Base-by-base conservation (phyloP, 92 coral and sea anemone species). In the Zoanthus sansibaricus region DNA sequence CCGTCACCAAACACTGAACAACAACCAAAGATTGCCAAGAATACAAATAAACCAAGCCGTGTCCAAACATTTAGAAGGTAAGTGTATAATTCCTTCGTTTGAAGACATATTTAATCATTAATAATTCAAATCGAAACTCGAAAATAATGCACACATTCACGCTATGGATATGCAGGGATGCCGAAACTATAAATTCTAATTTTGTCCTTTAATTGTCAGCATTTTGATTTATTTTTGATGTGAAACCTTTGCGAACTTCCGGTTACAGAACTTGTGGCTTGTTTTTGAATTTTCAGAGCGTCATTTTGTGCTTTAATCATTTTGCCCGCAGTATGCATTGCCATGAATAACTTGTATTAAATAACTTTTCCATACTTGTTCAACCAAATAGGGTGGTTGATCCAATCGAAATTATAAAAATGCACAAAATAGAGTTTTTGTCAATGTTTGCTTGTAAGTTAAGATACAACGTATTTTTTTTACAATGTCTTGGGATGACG, bases 31-130 rank as follows among this genome's bases (percentile, higher is more conserved):
- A 64, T 21, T 5, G 73, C 32, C 25, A 80, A 25, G 25, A 25
- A 25, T 12, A 80, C 75, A 17, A 86, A 84, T 88, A 89, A 86
- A 42, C 88, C 93, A 12, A 89, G 56, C 59, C 90, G 98, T 3
- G 96, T 94, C 16, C 90, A 79, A 82, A 87, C 94, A 5, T 61
- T 95, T 11, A 93, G 83, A 77, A 91, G 91, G 98, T 95, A 88
- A 86, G 98, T 87, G 62, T 69, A 30, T 31, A 2, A 78, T 69
- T 76, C 66, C 68, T 54, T 48, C 2, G 66, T 80, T n/a, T 5
- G 42, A 42, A 79, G 51, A 7, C 20, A 12, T 18, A 37, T 37
- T 37, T 58, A 58, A 33, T 61, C 44, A 66, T 11, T 32, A 46
- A 15, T 21, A 15, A 31, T 31, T 33, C 74, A 69, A 33, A 69